A percentile compares a stretch with the other conserved stretches of the same genome.
Conservation (phyloP, 2,113 vertebrate species). For the Struthidea cinerea region DNA sequence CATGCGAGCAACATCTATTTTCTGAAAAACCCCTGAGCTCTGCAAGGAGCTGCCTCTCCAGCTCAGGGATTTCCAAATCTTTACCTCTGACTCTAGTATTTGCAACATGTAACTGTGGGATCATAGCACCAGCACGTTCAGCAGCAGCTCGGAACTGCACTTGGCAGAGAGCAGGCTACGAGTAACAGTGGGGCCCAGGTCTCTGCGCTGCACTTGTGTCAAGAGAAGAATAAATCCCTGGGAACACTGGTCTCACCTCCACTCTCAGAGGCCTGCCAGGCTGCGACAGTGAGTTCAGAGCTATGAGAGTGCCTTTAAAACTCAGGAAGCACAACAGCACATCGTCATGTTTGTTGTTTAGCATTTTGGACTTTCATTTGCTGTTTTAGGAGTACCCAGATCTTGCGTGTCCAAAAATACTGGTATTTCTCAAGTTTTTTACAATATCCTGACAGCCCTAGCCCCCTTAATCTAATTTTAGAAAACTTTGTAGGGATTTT, state of each 20-base stretch:
- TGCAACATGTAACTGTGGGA: neutral
- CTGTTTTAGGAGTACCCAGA: neutral
- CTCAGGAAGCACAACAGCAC: neutral
- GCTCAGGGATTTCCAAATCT: neutral
- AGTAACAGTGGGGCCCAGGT: neutral
- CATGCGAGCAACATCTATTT: neutral
- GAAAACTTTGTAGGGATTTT: conserved; percentile 39
- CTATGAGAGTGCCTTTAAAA: neutral
- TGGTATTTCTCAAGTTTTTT: neutral
- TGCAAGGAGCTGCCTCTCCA: neutral
- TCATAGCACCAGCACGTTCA: neutral
- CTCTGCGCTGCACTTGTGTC: fast-evolving
- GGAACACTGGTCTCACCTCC: neutral
- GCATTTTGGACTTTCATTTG: neutral
- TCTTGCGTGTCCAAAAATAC: conserved; percentile 9
- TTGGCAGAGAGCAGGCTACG: fast-evolving
- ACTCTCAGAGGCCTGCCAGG: neutral
- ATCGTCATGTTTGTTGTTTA: neutral
- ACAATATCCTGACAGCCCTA: conserved; percentile 12
- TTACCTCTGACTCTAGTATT: neutral
- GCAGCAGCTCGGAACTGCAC: neutral
- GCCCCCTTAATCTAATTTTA: conserved; percentile 40
- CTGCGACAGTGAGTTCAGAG: neutral
- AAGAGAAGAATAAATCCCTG: neutral
- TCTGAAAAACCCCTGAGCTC: neutral